Percentiles rank a stretch among this genome's conserved stretches.
phyloP scores from a whole-genome alignment of 2,888 invertebrate species.

The Eupithecia inturbata region DNA sequence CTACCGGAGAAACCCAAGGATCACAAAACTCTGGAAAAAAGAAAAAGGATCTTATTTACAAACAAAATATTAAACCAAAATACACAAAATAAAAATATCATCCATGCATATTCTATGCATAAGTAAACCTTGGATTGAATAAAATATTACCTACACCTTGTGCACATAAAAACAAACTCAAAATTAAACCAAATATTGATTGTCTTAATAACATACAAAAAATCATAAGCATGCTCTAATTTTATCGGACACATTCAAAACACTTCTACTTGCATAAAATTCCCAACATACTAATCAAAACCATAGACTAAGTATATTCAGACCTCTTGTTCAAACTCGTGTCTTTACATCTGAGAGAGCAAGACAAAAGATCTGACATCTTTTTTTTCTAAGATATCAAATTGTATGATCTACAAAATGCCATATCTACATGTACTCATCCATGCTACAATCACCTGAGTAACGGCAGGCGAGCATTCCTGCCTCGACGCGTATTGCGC shows the following conservation, averaged over 20 bases:
- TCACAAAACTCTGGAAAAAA: conserved; percentile 73
- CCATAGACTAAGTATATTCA: neutral
- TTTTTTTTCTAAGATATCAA: neutral
- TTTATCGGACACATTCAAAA: neutral
- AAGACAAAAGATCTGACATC: neutral
- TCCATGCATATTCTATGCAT: neutral
- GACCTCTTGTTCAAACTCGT: conserved; percentile 1
- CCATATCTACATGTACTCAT: conserved; percentile 11
- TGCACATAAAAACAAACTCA: conserved; percentile 14
- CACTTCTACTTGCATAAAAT: neutral
- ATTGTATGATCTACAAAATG: neutral
- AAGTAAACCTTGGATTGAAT: neutral
- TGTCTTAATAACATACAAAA: neutral
- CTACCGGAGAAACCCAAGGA: conserved; percentile 80
- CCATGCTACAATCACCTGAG: conserved; percentile 58
- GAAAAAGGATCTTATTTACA: conserved; percentile 55
- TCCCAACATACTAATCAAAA: neutral
- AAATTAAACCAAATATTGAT: neutral
- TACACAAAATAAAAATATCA: conserved; percentile 14
- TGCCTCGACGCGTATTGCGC: conserved; percentile 63
- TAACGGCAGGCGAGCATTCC: conserved; percentile 60
- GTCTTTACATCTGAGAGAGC: neutral
- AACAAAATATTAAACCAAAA: conserved; percentile 35
- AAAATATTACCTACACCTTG: conserved; percentile 4
- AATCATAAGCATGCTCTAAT: neutral